phyloP scores from a whole-genome alignment of 2,888 invertebrate species.

The Ramazzottius varieornatus region DNA sequence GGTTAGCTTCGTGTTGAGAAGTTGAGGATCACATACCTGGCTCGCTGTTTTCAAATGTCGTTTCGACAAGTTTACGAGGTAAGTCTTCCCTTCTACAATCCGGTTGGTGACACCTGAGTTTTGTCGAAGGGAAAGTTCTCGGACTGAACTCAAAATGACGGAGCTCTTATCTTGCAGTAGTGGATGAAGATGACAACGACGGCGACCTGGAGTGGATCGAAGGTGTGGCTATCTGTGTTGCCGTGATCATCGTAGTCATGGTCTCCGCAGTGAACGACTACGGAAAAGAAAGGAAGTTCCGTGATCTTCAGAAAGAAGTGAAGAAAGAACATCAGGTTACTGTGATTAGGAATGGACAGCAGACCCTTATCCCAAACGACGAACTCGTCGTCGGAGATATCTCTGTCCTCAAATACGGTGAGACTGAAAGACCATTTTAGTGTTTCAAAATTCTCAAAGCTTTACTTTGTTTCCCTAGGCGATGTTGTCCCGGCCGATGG shows the following conservation, averaged over 20 bases:
- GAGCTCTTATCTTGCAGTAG: too few species aligned
- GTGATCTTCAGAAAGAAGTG: slow-evolving; percentile 24
- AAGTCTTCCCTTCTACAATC: too few species aligned
- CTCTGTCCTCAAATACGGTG: slow-evolving; percentile 25
- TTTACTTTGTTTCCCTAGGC: slow-evolving; percentile 14
- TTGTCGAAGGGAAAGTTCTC: too few species aligned
- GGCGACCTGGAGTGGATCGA: slow-evolving; percentile 29
- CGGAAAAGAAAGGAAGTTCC: slow-evolving; percentile 28
- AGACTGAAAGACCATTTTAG: slow-evolving; percentile 9
- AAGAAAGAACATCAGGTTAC: slow-evolving; percentile 13
- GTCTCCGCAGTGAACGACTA: slow-evolving; percentile 31
- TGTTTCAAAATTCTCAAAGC: neutral
- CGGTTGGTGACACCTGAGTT: too few species aligned
- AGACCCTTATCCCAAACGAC: slow-evolving; percentile 21
- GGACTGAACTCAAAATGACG: too few species aligned
- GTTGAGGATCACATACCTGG: too few species aligned
- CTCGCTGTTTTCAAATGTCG: too few species aligned
- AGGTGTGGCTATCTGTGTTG: slow-evolving; percentile 28
- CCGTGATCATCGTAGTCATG: slow-evolving; percentile 29
- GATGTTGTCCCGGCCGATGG: slow-evolving; percentile 29
- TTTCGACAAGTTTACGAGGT: too few species aligned
- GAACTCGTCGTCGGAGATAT: slow-evolving; percentile 24
- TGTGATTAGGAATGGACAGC: slow-evolving; percentile 17
- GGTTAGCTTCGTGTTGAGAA: too few species aligned
- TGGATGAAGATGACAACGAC: slow-evolving; percentile 17